A percentile compares a stretch with the other conserved stretches of the same genome.
Conservation (phyloP, 2,797 vertebrate genomes). For the Zenarchopterus dispar region DNA sequence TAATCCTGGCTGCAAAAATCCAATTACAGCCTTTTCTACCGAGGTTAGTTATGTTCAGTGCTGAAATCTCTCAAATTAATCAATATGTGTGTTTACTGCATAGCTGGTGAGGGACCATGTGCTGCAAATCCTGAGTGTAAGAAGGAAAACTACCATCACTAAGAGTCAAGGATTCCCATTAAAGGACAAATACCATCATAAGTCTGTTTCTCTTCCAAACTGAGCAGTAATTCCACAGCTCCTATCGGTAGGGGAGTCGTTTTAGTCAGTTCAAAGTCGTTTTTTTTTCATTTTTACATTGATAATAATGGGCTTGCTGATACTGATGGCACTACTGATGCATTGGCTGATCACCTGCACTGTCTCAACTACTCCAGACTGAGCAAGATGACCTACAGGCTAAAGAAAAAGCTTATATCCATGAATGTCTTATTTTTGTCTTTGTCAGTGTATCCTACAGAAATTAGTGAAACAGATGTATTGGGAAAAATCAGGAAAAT, state of each 20-base stretch:
- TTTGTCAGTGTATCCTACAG: neutral
- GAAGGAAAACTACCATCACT: constrained; percentile 6
- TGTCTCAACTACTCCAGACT: neutral
- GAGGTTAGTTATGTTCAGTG: constrained; percentile 71
- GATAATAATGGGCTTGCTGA: constrained; percentile 37
- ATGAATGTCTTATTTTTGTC: constrained; percentile 1
- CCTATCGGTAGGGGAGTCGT: constrained; percentile 2
- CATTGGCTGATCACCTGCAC: constrained; percentile 11
- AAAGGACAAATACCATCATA: constrained; percentile 6
- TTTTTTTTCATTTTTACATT: constrained; percentile 5
- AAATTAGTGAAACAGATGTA: neutral
- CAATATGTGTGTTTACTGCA: constrained; percentile 67
- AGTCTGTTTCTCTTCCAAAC: constrained; percentile 12
- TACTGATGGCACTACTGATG: constrained; percentile 25
- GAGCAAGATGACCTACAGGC: constrained; percentile 1
- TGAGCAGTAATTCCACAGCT: constrained; percentile 13
- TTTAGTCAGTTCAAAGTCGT: constrained; percentile 26
- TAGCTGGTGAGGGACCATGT: constrained; percentile 42
- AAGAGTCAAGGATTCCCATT: constrained; percentile 7
- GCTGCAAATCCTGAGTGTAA: constrained; percentile 53
- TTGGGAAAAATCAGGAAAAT: neutral
- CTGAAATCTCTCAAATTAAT: constrained; percentile 77
- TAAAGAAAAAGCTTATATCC: neutral
- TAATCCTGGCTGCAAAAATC: constrained; percentile 73
- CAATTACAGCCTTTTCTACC: constrained; percentile 77